phyloP scores from a whole-genome alignment of 2,888 invertebrate species.

The Cremastobaeus sp. region DNA sequence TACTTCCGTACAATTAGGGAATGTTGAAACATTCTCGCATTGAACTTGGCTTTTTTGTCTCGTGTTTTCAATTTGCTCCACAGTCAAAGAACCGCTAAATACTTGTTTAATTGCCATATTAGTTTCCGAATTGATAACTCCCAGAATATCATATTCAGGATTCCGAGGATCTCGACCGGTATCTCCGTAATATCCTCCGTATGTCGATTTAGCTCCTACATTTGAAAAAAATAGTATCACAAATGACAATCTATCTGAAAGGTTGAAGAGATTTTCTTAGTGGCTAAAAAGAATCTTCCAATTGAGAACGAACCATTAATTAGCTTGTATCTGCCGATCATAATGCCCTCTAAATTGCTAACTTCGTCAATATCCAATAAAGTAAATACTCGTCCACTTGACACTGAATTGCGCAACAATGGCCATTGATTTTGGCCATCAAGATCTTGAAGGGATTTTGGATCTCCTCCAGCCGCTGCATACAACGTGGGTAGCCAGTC shows the following conservation, averaged over 20 bases:
- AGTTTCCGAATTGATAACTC: constrained; percentile 63
- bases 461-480: constrained; percentile 73
- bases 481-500: constrained; percentile 90
- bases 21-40: constrained; percentile 58
- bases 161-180: constrained; percentile 62
- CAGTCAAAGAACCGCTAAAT: constrained; percentile 2
- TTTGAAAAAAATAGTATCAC: not conserved
- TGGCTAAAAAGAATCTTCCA: constrained; percentile 62
- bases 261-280: not conserved
- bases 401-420: constrained; percentile 58
- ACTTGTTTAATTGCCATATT: constrained; percentile 63
- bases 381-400: constrained; percentile 80
- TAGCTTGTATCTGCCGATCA: constrained; percentile 68
- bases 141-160: constrained; percentile 64
- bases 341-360: constrained; percentile 57
- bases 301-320: too few species aligned
- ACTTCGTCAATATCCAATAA: constrained; percentile 86
- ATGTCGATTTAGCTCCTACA: constrained; percentile 59
- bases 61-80: constrained; percentile 48
- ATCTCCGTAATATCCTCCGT: constrained; percentile 67
- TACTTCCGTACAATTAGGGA: constrained; percentile 61
- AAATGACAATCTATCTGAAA: not conserved
- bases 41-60: constrained; percentile 60
- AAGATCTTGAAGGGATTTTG: constrained; percentile 78
- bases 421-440: constrained; percentile 79